Percentiles rank a stretch among this genome's conserved stretches.
Conservation (phyloP, 1,140 invertebrate genomes). For the Papilio helenus region DNA sequence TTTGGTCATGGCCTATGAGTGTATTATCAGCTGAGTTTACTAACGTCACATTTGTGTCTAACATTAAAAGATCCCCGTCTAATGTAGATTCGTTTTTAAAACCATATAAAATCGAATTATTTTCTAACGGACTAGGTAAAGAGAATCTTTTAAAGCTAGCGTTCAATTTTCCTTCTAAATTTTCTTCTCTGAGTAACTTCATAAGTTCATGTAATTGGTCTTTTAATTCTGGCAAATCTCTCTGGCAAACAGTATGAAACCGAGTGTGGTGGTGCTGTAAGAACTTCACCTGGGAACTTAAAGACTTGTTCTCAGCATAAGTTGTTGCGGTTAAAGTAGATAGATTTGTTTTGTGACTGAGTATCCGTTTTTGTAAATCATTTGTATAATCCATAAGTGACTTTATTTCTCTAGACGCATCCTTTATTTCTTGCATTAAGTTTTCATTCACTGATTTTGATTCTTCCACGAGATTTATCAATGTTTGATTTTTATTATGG, state of each 20-base stretch:
- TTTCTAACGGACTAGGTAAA: conserved; percentile 61
- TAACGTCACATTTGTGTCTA: conserved; percentile 74
- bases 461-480: conserved; percentile 49
- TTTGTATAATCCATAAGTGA: conserved; percentile 58
- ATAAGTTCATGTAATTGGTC: conserved; percentile 64
- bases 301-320: conserved; percentile 73
- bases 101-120: conserved; percentile 51
- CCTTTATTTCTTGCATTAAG: conserved; percentile 59
- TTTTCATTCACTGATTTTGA: conserved; percentile 53
- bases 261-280: conserved; percentile 70
- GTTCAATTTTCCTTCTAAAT: conserved; percentile 48
- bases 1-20: conserved; percentile 63
- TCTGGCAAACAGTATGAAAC: conserved; percentile 71
- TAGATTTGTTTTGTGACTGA: conserved; percentile 72
- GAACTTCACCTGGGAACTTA: conserved; percentile 71
- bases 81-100: conserved; percentile 72
- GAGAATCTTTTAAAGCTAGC: conserved; percentile 64
- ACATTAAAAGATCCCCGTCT: conserved; percentile 74
- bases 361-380: conserved; percentile 72
- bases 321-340: conserved; percentile 78
- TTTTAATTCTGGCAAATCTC: conserved; percentile 71
- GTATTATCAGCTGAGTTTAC: conserved; percentile 68
- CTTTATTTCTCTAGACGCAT: conserved; percentile 62
- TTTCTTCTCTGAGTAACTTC: conserved; percentile 60
- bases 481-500: conserved; percentile 54